Evolutionary conservation across 30 jellyfish, hydroid and myxozoan genomes (phyloP), one percentile per base, ranked within the genome.

Genomic region (Aurelia aurita complex sp. Pacific): DNA sequence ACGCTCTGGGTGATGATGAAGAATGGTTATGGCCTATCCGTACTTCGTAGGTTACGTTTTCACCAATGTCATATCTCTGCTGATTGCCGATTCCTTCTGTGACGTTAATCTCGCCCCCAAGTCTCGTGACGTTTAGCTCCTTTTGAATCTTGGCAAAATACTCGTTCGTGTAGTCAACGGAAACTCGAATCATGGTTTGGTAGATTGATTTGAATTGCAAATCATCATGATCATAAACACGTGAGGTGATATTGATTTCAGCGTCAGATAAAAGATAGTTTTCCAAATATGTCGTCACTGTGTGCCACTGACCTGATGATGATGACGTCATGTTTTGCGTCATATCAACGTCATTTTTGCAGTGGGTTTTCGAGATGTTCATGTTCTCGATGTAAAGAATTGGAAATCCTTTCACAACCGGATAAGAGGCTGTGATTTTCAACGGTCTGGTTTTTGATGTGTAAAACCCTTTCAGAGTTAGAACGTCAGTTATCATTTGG

Each of bases 1-100:
- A 82, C 12, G 85, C 91, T 43, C 91, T 82, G 15, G 42, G 85
- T 60, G n/a, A 38, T 0, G 79, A 60, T 55, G 72, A 13, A 23
- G 67, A 11, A 2, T 5, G 2, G n/a, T 63, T 46, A 18, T 65
- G 83, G 50, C 57, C 18, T 13, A 81, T 73, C 29, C 15, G 16
- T 1, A 82, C 79, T 12, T 73, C 29, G 82, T 43, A 55, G 35
- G 81, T 82, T 1, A 82, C 33, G 52, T 63, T 70, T 43, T 82
- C 85, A 11, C 91, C 91, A 70, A 70, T 70, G 19, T 35, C 2
- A 29, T 40, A 82, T 1, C 38, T n/a, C 14, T 73, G 63, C 16
- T 52, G 50, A 4, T 23, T 50, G 18, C 62, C 5, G 12, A 55
- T 36, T 6, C n/a, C 32, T 19, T 69, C 54, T 6, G 10, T 13